Evolutionary conservation across 2,797 vertebrate genomes (phyloP).

Genomic region (Neosalanx taihuensis): DNA sequence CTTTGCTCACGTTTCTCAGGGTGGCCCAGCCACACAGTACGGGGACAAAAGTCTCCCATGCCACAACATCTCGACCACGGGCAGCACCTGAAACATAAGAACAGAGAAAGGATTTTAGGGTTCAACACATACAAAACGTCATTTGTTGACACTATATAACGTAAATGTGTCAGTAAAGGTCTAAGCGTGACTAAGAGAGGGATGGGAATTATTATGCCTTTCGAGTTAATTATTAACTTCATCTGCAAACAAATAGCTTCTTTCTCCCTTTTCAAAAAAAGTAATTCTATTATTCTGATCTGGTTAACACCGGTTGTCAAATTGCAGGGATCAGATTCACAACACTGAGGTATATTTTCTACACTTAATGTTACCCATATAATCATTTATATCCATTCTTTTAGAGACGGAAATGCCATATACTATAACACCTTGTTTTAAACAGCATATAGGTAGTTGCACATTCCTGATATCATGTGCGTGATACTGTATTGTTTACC

Average conservation of each 20-base stretch:
- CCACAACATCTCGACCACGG: conserved; percentile 92
- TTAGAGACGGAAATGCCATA: not conserved
- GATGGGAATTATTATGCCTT: conserved; percentile 5
- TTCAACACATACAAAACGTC: not conserved
- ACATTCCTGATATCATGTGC: too few relatives aligned
- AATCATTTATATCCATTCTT: not conserved
- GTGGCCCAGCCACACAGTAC: conserved; percentile 95
- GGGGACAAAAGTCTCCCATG: conserved; percentile 87
- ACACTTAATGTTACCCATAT: not conserved
- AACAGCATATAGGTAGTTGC: not conserved
- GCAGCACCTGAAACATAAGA: conserved; percentile 78
- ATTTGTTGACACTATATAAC: not conserved
- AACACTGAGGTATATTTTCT: too few relatives aligned
- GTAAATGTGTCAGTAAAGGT: not conserved
- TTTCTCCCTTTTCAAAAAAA: conserved; percentile 38
- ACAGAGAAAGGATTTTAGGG: not conserved
- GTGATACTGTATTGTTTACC: too few relatives aligned
- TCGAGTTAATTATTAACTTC: conserved; percentile 50
- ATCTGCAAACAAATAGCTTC: conserved; percentile 17
- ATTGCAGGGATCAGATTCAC: not conserved
- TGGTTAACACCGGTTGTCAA: conserved; percentile 13
- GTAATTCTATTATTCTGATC: conserved; percentile 21
- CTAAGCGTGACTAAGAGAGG: not conserved
- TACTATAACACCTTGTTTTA: not conserved
- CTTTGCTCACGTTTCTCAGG: conserved; percentile 97